These are phyloP conservation scores for Hylaeus anthracinus DNA, from an alignment of 1,140 invertebrate species.

Conservation along the genomic window DNA sequence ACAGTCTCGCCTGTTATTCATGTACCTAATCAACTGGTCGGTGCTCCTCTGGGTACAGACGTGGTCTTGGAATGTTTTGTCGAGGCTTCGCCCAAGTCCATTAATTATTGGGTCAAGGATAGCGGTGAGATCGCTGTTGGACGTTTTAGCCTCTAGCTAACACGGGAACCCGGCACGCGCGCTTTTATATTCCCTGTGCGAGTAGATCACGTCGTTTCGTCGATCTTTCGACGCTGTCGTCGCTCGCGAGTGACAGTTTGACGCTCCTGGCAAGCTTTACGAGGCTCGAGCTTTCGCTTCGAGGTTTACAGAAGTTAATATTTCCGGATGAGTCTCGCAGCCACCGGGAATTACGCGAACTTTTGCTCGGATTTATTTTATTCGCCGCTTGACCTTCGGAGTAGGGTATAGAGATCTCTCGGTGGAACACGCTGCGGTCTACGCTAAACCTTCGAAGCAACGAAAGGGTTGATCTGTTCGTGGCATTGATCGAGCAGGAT, in stretches of 20 bases:
- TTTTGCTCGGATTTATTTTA: no score
- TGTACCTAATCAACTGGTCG: conserved; percentile 93
- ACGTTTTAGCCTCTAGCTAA: background rate
- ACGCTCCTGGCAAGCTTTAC: background rate
- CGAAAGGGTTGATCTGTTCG: no score
- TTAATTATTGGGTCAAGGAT: conserved; percentile 93
- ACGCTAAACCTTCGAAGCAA: no score
- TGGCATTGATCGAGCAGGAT: no score
- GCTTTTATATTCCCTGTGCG: background rate
- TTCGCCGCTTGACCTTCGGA: no score
- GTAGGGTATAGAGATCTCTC: no score
- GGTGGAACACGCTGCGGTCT: no score
- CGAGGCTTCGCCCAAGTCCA: conserved; percentile 93
- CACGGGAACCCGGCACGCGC: background rate
- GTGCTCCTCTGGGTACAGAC: conserved; percentile 92
- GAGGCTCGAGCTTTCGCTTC: no score
- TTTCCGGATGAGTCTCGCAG: no score
- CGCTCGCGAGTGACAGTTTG: background rate
- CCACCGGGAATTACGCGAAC: no score
- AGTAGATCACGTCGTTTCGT: background rate
- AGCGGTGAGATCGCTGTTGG: conserved; percentile 83
- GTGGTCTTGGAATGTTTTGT: conserved; percentile 94
- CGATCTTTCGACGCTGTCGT: background rate
- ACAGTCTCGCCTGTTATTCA: conserved; percentile 93
- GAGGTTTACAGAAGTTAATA: no score